These are phyloP conservation scores for Drosophila grimshawi DNA, from an alignment of 1,140 invertebrate genomes.

Conservation along the genomic window DNA sequence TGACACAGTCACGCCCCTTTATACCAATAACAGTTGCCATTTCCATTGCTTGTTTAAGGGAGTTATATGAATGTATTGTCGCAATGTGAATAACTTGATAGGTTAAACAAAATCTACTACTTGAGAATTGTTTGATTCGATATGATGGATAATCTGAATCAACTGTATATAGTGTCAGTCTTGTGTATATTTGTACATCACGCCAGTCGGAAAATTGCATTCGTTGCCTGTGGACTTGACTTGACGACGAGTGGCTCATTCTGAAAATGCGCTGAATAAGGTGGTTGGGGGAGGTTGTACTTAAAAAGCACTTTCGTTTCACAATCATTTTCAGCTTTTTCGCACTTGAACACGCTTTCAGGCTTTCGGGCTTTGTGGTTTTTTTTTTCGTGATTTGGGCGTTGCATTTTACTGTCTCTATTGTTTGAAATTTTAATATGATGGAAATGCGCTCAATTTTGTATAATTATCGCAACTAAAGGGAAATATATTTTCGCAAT, in stretches of 20 bases:
- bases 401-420: conserved; percentile 71
- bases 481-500: conserved; percentile 72
- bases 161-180: no score
- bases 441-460: conserved; percentile 73
- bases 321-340: conserved; percentile 81
- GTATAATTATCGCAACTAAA: conserved; percentile 76
- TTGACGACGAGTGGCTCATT: conserved; percentile 5
- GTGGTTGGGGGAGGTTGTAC: conserved; percentile 20
- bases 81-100: no score
- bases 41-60: not conserved
- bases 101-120: not conserved
- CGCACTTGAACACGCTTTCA: conserved; percentile 56
- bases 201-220: conserved; percentile 1
- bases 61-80: no score
- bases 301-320: conserved; percentile 76
- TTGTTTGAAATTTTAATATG: conserved; percentile 79
- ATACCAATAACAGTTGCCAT: conserved; percentile 56
- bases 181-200: no score
- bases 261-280: not conserved
- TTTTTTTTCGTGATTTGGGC: conserved; percentile 54
- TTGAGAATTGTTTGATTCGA: no score
- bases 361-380: conserved; percentile 46
- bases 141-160: no score
- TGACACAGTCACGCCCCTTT: conserved; percentile 40
- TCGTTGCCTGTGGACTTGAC: not conserved